phyloP scores from a whole-genome alignment of 1,140 invertebrate genomes.

The Brachionus angularis region DNA sequence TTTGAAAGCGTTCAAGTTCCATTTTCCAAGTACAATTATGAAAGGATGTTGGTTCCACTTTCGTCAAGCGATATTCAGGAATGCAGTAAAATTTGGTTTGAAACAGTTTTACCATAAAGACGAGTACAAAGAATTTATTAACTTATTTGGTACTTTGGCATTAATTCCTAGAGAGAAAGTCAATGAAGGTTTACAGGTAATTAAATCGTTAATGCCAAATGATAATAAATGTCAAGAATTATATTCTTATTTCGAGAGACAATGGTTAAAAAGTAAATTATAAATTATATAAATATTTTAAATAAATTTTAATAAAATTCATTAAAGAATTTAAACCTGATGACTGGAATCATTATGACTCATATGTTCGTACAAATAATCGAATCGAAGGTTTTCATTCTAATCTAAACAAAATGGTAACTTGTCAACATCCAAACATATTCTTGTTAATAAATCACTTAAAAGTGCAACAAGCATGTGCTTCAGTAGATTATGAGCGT shows the following conservation, averaged over 20 bases:
- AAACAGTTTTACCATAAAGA: no score
- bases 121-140: conserved; percentile 20
- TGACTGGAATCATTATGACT: neutral
- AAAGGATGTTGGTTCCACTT: conserved; percentile 21
- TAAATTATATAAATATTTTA: no score
- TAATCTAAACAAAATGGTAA: neutral
- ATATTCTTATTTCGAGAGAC: neutral
- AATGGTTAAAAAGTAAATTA: no score
- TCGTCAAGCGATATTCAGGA: conserved; percentile 18
- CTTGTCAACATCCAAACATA: neutral
- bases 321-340: neutral
- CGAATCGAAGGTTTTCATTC: conserved; percentile 25
- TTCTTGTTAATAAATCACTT: neutral
- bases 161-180: neutral
- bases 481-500: neutral
- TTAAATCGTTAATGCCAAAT: neutral
- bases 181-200: neutral
- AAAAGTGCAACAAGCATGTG: conserved; percentile 2
- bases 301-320: no score
- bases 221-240: neutral
- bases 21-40: neutral
- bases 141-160: neutral
- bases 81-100: neutral
- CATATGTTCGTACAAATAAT: conserved; percentile 1
- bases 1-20: neutral